A percentile compares a stretch with the other conserved stretches of the same genome.
Evolutionary conservation across 2,888 invertebrate species (phyloP).

Genomic region (Aphrophora alni): DNA sequence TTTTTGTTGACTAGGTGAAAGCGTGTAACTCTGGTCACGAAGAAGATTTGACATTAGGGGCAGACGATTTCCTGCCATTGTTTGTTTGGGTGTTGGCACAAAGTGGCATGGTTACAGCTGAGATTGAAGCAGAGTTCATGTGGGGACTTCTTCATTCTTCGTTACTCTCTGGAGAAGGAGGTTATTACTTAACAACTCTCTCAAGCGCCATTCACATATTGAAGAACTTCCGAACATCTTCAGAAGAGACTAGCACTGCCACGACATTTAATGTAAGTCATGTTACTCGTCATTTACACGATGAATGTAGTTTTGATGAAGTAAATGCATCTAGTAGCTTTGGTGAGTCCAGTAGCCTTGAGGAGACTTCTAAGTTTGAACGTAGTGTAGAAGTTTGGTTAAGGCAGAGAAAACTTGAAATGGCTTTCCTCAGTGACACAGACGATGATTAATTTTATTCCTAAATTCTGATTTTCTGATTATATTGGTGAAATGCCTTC

Average conservation of each 20-base stretch:
- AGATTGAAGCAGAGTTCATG: constrained; percentile 96
- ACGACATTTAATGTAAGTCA: constrained; percentile 58
- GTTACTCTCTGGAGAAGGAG: constrained; percentile 88
- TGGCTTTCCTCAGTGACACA: background rate
- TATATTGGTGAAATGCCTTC: too few relatives aligned
- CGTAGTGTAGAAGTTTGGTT: background rate
- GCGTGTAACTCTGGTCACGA: constrained; percentile 65
- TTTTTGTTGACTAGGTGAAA: too few relatives aligned
- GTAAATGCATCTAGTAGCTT: too few relatives aligned
- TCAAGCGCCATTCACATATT: constrained; percentile 91
- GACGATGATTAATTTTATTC: background rate
- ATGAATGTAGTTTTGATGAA: background rate
- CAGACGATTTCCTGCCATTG: constrained; percentile 90
- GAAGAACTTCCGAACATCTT: constrained; percentile 66
- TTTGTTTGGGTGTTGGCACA: constrained; percentile 92
- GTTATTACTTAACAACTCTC: constrained; percentile 92
- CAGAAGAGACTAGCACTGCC: constrained; percentile 51
- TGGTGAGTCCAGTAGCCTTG: background rate
- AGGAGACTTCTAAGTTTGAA: background rate
- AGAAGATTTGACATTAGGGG: constrained; percentile 66
- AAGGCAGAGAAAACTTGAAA: background rate
- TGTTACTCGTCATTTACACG: background rate
- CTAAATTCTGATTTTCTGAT: too few relatives aligned
- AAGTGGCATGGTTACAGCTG: constrained; percentile 88
- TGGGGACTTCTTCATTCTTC: constrained; percentile 90